phyloP scores from a whole-genome alignment of 2,113 vertebrate species.

The Festucalex cinctus region DNA sequence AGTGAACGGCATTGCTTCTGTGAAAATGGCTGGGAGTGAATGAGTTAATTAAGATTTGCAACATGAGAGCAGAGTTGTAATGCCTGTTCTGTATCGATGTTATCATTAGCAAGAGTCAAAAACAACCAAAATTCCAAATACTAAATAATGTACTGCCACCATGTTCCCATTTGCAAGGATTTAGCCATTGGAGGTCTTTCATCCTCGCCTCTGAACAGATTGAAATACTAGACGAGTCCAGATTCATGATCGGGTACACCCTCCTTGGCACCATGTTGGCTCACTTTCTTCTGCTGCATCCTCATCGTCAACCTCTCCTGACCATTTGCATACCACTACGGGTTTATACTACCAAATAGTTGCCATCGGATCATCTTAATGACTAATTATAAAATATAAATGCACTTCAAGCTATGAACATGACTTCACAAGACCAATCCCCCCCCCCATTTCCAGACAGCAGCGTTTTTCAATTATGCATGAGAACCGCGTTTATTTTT shows the following conservation, averaged over 20 bases:
- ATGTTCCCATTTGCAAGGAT: conserved; percentile 21
- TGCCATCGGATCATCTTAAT: not conserved
- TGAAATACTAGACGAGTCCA: conserved; percentile 18
- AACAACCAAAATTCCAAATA: not conserved
- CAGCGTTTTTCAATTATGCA: not conserved
- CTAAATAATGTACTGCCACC: conserved; percentile 24
- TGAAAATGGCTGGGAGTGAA: no score
- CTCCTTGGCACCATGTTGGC: conserved; percentile 3
- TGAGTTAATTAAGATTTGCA: no score
- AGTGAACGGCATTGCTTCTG: no score
- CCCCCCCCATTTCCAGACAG: not conserved
- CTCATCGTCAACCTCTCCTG: not conserved
- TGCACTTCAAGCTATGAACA: conserved; percentile 7
- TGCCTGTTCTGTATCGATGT: not conserved
- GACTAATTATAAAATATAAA: conserved; percentile 14
- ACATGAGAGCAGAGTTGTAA: no score
- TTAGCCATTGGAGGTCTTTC: conserved; percentile 43
- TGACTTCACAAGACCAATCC: not conserved
- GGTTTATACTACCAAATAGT: not conserved
- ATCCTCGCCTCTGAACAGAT: conserved; percentile 42
- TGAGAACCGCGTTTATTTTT: not conserved
- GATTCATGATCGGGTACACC: conserved; percentile 22
- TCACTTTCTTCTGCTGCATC: not conserved
- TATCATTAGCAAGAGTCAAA: conserved; percentile 2
- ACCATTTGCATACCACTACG: not conserved